Evolutionary conservation across 2,888 invertebrate species (phyloP), one percentile per base, ranked within the genome.

Genomic region (Dicycla oo): DNA sequence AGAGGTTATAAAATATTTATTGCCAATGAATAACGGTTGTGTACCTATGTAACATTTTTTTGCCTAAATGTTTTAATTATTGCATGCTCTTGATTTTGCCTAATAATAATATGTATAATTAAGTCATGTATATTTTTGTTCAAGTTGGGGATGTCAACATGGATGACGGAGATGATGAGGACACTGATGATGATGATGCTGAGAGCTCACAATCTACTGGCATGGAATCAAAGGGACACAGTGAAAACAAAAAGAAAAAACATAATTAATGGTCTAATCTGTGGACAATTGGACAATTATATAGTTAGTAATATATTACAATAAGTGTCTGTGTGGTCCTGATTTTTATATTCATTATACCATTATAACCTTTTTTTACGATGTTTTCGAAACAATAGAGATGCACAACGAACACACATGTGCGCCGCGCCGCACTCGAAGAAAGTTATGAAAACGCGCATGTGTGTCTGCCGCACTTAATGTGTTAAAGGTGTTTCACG

Each of bases 161-260:
- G 58, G 69, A 88, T 62, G 89, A 89, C 54, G 87, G 83, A 66
- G 86, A 80, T 66, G 87, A 84, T 69, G 88, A 86, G 26, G 54
- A 64, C n/a, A 60, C 58, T 20, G 69, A 73, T 40, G 51, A 84
- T 40, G 51, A 84, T 62, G 86, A 82, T 70, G 88, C 80, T 43
- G 72, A 67, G 84, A 85, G 51, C 20, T 38, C 18, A 49, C 53
- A 38, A 38, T 40, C 60, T n/a, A 30, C 20, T 3, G 86, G 84
- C 77, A 89, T 89, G 62, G 90, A 90, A 43, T 87, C 88, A 53
- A 84, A 87, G 57, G 85, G 77, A 38, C 76, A 83, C 66, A 85
- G 87, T 68, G 89, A 83, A 75, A 89, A 91, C 18, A 94, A 89
- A 84, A 93, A 90, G 83, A 91, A 82, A 85, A 94, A 88, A 91